phyloP scores from a whole-genome alignment of 2,113 vertebrate species.

The Tretioscincus oriximinensis region DNA sequence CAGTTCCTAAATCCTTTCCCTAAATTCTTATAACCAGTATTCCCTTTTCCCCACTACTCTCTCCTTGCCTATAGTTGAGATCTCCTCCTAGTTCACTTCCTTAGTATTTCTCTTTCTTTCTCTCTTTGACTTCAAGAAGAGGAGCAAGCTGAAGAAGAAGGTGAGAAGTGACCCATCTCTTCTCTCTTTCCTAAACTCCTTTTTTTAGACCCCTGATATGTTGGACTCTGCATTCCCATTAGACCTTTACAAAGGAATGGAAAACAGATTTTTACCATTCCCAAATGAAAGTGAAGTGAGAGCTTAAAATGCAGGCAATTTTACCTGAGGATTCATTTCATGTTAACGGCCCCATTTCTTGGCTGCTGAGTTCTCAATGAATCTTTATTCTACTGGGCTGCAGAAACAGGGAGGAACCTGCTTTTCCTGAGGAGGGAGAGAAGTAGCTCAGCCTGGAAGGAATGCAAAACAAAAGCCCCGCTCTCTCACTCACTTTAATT shows the following conservation, averaged over 20 bases:
- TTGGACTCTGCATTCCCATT: no score
- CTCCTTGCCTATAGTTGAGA: neutral
- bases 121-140: slow-evolving; percentile 26
- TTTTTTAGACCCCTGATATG: neutral
- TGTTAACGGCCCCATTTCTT: no score
- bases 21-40: neutral
- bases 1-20: neutral
- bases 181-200: neutral
- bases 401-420: no score
- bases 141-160: slow-evolving; percentile 45
- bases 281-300: no score
- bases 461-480: no score
- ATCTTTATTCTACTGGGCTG: no score
- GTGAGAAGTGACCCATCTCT: slow-evolving; percentile 13
- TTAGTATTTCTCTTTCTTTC: neutral
- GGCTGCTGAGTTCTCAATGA: no score
- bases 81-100: neutral
- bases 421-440: no score
- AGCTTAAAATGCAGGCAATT: no score
- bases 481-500: no score
- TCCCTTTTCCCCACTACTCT: neutral
- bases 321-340: no score
- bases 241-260: neutral
- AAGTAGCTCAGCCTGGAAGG: no score
- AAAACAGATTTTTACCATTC: neutral